Conservation (phyloP, 2,888 invertebrate genomes). For the Calameuta filiformis region DNA sequence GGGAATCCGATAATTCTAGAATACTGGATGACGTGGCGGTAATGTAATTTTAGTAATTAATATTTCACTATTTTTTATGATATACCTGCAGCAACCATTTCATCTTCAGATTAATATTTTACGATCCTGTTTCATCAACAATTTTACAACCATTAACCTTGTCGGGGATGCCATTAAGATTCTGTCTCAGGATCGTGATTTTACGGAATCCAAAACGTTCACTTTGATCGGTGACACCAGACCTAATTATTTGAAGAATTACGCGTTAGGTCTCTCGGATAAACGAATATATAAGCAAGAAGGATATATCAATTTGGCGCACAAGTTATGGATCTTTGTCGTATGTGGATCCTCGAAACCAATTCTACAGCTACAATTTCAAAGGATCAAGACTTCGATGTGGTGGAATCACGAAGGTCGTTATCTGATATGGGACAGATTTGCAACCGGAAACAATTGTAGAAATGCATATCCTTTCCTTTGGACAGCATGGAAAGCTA, state of each 20-base stretch:
- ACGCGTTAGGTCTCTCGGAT: background rate
- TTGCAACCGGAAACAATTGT: conserved; percentile 27
- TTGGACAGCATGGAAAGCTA: conserved; percentile 34
- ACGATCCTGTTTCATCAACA: conserved; percentile 4
- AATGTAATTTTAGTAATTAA: background rate
- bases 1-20: background rate
- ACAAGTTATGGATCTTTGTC: conserved; percentile 3
- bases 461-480: conserved; percentile 29
- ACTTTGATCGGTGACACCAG: conserved; percentile 11
- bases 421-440: conserved; percentile 29
- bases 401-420: conserved; percentile 35
- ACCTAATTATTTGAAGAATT: conserved; percentile 4
- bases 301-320: background rate
- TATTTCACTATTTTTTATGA: background rate
- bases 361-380: conserved; percentile 15
- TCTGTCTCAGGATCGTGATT: background rate
- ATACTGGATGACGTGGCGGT: background rate
- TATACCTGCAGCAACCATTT: background rate
- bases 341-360: background rate
- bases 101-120: conserved; percentile 8
- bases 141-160: conserved; percentile 6
- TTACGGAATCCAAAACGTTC: background rate
- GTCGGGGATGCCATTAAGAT: background rate
- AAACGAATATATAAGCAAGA: background rate
- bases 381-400: conserved; percentile 29